Evolutionary conservation across 1,140 invertebrate species (phyloP).

Genomic region (Geopemphigus sp.): DNA sequence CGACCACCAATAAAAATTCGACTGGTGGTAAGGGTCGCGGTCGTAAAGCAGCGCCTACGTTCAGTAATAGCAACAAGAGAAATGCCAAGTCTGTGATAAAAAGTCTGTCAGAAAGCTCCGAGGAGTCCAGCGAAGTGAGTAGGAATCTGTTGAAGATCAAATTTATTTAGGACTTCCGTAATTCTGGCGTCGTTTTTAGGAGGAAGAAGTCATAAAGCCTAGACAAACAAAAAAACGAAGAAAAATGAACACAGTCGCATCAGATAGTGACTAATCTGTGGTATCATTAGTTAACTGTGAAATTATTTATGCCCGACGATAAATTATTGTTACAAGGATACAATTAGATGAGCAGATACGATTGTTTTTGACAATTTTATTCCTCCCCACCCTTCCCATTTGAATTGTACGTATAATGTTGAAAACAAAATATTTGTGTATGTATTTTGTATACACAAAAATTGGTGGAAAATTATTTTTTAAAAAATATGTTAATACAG

Average conservation of each 20-base stretch:
- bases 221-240: conserved; percentile 83
- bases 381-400: not conserved
- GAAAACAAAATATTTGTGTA: conserved; percentile 4
- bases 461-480: not conserved
- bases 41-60: conserved; percentile 55
- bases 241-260: conserved; percentile 70
- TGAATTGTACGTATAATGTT: conserved; percentile 10
- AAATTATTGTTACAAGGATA: conserved; percentile 9
- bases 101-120: conserved; percentile 67
- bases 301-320: conserved; percentile 18
- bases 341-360: not conserved
- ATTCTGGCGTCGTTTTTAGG: conserved; percentile 57
- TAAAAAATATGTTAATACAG: conserved; percentile 36
- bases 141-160: conserved; percentile 9
- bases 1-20: conserved; percentile 53
- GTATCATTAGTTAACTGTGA: not conserved
- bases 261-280: conserved; percentile 75
- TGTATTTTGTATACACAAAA: conserved; percentile 4
- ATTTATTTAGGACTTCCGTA: conserved; percentile 51
- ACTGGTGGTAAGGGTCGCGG: conserved; percentile 56
- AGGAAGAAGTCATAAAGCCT: conserved; percentile 80
- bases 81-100: conserved; percentile 58
- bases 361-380: conserved; percentile 12
- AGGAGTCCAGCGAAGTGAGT: conserved; percentile 75
- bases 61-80: conserved; percentile 55